Conservation (phyloP, 2,797 vertebrate genomes). For the Pogonophryne albipinna region DNA sequence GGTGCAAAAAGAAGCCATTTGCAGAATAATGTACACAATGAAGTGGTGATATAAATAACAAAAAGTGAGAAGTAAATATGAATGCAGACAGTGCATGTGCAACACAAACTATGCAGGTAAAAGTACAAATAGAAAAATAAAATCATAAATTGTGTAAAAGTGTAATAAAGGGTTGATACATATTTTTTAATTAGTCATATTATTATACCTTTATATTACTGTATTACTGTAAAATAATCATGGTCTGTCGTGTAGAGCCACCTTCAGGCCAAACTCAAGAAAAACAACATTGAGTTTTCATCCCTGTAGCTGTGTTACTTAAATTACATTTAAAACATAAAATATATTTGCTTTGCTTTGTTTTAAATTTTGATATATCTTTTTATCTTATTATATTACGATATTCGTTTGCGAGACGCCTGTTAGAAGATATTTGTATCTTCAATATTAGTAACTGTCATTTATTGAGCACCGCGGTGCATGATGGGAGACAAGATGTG, state of each 20-base stretch:
- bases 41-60: neutral
- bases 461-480: neutral
- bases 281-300: neutral
- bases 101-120: neutral
- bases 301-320: too few species aligned
- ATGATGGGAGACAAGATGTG: neutral
- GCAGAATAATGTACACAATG: neutral
- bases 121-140: neutral
- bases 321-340: too few species aligned
- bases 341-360: too few species aligned
- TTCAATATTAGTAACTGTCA: too few species aligned
- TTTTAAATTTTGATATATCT: too few species aligned
- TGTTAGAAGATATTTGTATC: too few species aligned
- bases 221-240: neutral
- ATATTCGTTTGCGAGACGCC: too few species aligned
- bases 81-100: neutral
- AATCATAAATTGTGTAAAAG: neutral
- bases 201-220: too few species aligned
- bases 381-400: too few species aligned
- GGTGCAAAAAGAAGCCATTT: neutral
- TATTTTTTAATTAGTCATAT: neutral
- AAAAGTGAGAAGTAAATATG: neutral
- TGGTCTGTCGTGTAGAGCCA: neutral
- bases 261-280: neutral
- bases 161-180: neutral